A percentile compares a stretch with the other conserved stretches of the same genome.
Conservation (phyloP, 2,888 invertebrate genomes). For the Drosophila dives region DNA sequence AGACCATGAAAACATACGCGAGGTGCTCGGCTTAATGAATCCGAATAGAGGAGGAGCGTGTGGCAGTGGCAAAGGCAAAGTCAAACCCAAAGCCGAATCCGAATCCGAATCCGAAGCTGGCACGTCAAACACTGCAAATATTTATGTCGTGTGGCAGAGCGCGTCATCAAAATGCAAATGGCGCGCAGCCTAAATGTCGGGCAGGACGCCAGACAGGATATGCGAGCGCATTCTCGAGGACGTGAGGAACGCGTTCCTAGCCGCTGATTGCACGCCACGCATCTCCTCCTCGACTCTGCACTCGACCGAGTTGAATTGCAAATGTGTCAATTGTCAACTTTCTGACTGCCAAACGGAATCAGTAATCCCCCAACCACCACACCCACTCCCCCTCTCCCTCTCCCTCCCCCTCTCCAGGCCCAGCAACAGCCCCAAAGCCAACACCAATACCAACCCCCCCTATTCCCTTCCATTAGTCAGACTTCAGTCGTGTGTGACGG, state of each 20-base stretch:
- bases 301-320: slow-evolving; percentile 72
- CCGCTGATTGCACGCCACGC: slow-evolving; percentile 54
- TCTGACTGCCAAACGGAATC: slow-evolving; percentile 65
- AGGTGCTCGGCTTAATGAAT: slow-evolving; percentile 75
- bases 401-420: not conserved
- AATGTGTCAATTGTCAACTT: slow-evolving; percentile 81
- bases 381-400: not conserved
- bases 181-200: slow-evolving; percentile 63
- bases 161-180: slow-evolving; percentile 78
- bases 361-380: slow-evolving; percentile 22
- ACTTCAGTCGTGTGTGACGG: slow-evolving; percentile 12
- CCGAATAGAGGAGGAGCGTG: slow-evolving; percentile 39
- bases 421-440: not conserved
- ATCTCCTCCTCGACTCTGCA: slow-evolving; percentile 33
- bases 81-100: slow-evolving; percentile 39
- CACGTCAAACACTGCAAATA: slow-evolving; percentile 80
- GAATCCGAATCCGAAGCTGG: slow-evolving; percentile 44
- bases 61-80: slow-evolving; percentile 32
- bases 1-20: slow-evolving; percentile 15
- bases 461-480: slow-evolving; percentile 12
- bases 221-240: slow-evolving; percentile 20
- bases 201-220: slow-evolving; percentile 20
- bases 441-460: not conserved
- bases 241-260: slow-evolving; percentile 34
- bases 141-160: slow-evolving; percentile 64